Percentiles rank a stretch among this genome's conserved stretches.
Conservation (phyloP, 2,113 vertebrate genomes). For the Hystrix brachyura region DNA sequence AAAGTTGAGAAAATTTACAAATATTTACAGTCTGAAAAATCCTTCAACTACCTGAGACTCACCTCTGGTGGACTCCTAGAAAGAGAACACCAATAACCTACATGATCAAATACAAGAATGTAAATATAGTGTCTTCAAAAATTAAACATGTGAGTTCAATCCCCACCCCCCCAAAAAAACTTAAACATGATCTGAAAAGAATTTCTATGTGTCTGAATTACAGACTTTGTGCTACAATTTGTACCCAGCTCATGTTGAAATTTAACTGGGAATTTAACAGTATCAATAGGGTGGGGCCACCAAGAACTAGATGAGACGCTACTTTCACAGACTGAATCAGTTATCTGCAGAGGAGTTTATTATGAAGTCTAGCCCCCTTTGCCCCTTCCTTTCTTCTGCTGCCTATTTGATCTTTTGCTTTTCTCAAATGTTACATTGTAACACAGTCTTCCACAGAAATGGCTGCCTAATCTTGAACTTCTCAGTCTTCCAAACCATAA, state of each 20-base stretch:
- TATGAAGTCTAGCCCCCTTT: neutral
- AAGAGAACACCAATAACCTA: neutral
- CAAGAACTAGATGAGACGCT: neutral
- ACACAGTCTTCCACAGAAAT: neutral
- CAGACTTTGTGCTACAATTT: neutral
- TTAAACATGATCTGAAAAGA: neutral
- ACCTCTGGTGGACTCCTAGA: neutral
- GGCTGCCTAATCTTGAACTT: neutral
- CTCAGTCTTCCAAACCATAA: neutral
- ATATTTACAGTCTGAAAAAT: neutral
- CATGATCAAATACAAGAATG: constrained; percentile 33
- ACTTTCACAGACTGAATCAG: neutral
- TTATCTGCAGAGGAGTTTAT: neutral
- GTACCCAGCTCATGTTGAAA: neutral
- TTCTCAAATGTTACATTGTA: neutral
- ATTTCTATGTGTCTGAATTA: neutral
- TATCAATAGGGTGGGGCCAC: neutral
- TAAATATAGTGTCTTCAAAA: neutral
- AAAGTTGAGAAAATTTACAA: constrained; percentile 21
- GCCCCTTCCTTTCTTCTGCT: neutral
- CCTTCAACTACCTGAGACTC: neutral
- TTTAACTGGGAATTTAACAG: neutral
- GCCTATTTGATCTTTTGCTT: neutral
- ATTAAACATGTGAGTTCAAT: too few relatives aligned
- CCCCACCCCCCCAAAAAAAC: neutral